phyloP scores from a whole-genome alignment of 2,888 invertebrate species.

The Actias luna region DNA sequence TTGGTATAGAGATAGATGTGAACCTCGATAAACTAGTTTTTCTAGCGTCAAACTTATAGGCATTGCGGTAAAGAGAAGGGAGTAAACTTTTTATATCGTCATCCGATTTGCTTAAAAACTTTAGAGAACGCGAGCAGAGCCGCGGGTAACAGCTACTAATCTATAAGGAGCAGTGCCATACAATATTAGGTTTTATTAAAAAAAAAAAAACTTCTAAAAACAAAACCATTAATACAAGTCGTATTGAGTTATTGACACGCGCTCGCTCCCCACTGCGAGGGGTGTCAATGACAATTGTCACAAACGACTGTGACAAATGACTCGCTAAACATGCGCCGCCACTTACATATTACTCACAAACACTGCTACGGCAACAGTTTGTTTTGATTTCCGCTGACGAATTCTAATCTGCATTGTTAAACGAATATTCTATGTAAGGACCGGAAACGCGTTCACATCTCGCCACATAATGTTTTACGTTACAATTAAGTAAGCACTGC shows the following conservation, averaged over 20 bases:
- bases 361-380: conserved; percentile 2
- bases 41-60: no score
- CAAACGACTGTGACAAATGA: conserved; percentile 45
- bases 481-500: no score
- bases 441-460: no score
- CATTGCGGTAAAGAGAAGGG: no score
- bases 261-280: conserved; percentile 32
- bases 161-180: not conserved
- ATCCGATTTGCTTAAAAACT: no score
- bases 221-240: conserved; percentile 32
- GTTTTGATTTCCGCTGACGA: not conserved
- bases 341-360: conserved; percentile 31
- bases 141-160: not conserved
- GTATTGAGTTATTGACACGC: conserved; percentile 28
- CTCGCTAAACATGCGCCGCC: conserved; percentile 29
- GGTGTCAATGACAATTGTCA: conserved; percentile 41
- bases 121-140: no score
- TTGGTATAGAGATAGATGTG: no score
- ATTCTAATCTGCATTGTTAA: not conserved
- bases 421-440: no score
- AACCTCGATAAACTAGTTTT: no score
- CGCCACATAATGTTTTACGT: no score
- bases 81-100: no score
- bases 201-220: conserved; percentile 24
- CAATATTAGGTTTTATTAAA: not conserved